Percentiles rank a stretch among this genome's conserved stretches.
Evolutionary conservation across 2,797 vertebrate species (phyloP).

Genomic region (Thripadectes ignobilis): DNA sequence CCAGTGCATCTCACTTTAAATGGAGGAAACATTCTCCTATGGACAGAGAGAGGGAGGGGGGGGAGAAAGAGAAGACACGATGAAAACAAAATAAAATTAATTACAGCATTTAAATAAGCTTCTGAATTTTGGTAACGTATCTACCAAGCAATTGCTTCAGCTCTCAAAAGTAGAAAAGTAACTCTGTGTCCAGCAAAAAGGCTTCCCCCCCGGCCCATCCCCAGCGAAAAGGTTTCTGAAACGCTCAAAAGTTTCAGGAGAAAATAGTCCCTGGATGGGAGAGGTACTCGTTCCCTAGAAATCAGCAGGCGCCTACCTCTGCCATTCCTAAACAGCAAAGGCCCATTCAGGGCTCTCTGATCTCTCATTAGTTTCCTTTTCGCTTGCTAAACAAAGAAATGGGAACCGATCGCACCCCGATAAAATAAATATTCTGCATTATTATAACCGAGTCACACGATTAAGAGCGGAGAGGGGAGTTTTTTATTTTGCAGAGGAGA

Average conservation of each 20-base stretch:
- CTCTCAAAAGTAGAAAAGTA: neutral
- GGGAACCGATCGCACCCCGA: neutral
- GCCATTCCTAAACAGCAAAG: slow-evolving; percentile 27
- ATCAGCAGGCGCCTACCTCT: neutral
- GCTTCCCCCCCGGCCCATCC: neutral
- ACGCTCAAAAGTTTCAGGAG: neutral
- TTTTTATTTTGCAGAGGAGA: neutral
- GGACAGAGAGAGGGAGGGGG: neutral
- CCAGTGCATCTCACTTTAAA: slow-evolving; percentile 98
- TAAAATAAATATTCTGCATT: neutral
- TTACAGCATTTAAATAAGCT: neutral
- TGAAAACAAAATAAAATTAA: slow-evolving; percentile 13
- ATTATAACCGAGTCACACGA: neutral
- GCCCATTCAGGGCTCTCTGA: neutral
- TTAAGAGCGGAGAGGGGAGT: neutral
- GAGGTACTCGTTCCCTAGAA: neutral
- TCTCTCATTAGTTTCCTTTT: neutral
- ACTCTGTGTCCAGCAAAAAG: neutral
- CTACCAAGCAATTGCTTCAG: neutral
- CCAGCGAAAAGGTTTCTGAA: neutral
- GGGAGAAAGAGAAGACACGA: neutral
- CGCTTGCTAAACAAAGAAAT: slow-evolving; percentile 5
- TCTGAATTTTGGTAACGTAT: neutral
- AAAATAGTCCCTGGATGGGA: slow-evolving; percentile 7
- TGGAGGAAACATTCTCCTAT: slow-evolving; percentile 96